Evolutionary conservation across 2,888 invertebrate species (phyloP).

Genomic region (Rugalucina vietnamica): DNA sequence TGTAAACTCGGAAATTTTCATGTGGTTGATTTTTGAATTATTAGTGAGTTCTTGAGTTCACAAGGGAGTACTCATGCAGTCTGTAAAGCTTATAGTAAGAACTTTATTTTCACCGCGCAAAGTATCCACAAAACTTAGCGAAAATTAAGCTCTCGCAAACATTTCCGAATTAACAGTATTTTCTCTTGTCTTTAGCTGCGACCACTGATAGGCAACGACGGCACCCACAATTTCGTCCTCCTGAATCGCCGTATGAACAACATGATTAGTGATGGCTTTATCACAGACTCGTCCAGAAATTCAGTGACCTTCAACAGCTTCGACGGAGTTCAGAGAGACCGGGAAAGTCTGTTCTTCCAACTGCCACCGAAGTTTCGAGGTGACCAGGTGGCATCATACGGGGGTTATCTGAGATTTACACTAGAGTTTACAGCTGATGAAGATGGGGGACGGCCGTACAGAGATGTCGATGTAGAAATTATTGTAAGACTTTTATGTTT

Average conservation of each 20-base stretch:
- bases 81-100: too few relatives aligned
- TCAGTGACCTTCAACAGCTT: slow-evolving; percentile 83
- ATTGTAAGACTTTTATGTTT: slow-evolving; percentile 84
- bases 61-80: too few relatives aligned
- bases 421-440: slow-evolving; percentile 88
- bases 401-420: slow-evolving; percentile 91
- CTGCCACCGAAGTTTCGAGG: slow-evolving; percentile 81
- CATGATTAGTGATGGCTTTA: slow-evolving; percentile 82
- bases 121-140: too few relatives aligned
- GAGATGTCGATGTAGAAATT: slow-evolving; percentile 93
- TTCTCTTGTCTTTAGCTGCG: slow-evolving; percentile 75
- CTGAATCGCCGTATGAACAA: slow-evolving; percentile 81
- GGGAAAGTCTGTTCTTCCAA: slow-evolving; percentile 80
- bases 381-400: slow-evolving; percentile 91
- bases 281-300: slow-evolving; percentile 82
- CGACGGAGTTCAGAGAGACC: slow-evolving; percentile 75
- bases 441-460: slow-evolving; percentile 84
- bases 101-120: too few relatives aligned
- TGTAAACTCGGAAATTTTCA: too few relatives aligned
- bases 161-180: too few relatives aligned
- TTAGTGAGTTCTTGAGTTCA: too few relatives aligned
- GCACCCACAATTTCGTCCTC: slow-evolving; percentile 82
- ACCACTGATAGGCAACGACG: slow-evolving; percentile 76
- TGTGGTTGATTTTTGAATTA: too few relatives aligned
- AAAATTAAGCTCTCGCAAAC: too few relatives aligned